These are phyloP conservation scores for Astreopora myriophthalma DNA, from an alignment of 64 coral and sea anemone genomes.

Conservation along the genomic window DNA sequence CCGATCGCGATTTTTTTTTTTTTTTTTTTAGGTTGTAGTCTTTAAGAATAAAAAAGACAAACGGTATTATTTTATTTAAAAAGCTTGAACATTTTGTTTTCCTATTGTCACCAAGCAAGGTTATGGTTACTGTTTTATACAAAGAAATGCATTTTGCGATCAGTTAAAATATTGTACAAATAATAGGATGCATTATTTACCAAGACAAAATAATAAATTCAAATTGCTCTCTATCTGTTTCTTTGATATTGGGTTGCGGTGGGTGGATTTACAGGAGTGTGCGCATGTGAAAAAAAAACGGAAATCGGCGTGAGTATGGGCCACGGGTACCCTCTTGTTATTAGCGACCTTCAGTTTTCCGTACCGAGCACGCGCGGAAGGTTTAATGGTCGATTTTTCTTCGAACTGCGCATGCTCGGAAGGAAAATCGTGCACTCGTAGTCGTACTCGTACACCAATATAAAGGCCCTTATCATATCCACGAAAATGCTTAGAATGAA, in stretches of 20 bases:
- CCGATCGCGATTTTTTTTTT: background rate
- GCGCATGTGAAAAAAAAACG: no score
- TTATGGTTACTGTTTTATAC: background rate
- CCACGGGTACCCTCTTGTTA: no score
- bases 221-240: background rate
- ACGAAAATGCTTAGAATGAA: no score
- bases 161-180: constrained; percentile 13
- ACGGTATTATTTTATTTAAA: constrained; percentile 44
- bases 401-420: no score
- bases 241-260: background rate
- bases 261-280: no score
- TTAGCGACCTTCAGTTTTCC: no score
- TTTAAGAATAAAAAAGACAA: background rate
- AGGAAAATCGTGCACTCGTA: no score
- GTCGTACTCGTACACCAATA: no score
- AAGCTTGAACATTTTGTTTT: constrained; percentile 26
- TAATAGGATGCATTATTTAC: background rate
- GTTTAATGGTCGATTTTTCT: no score
- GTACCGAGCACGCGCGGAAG: no score
- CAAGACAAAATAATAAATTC: background rate
- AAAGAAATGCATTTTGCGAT: constrained; percentile 1
- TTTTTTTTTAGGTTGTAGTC: background rate
- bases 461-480: no score
- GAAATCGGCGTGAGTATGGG: no score
- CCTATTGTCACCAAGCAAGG: background rate